Evolutionary conservation across 2,888 invertebrate species (phyloP).

Genomic region (Apotomis betuletana): DNA sequence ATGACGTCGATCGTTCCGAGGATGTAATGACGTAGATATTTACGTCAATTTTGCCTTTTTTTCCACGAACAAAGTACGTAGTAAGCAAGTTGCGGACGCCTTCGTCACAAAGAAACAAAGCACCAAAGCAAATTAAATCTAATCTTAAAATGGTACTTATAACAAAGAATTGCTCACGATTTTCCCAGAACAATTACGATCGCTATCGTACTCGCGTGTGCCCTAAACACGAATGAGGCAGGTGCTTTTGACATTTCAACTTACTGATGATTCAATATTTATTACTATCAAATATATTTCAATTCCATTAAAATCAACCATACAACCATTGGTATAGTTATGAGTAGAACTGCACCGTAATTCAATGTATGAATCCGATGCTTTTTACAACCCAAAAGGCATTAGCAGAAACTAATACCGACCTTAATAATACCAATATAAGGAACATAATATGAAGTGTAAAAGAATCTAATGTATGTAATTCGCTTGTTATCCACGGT

Average conservation of each 20-base stretch:
- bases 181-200: conserved; percentile 39
- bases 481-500: conserved; percentile 23
- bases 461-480: neutral
- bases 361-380: neutral
- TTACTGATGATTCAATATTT: conserved; percentile 35
- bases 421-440: neutral
- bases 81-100: no score
- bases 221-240: conserved; percentile 41
- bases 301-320: conserved; percentile 6
- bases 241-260: conserved; percentile 42
- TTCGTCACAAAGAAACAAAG: conserved; percentile 8
- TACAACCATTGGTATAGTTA: neutral
- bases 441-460: neutral
- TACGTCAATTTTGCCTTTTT: no score
- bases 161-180: conserved; percentile 38
- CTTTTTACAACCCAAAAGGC: neutral
- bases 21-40: no score
- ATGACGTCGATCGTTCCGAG: no score
- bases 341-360: neutral
- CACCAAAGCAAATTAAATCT: conserved; percentile 22
- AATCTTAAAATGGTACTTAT: conserved; percentile 19
- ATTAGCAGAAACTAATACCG: neutral
- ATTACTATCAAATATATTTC: neutral
- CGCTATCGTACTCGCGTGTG: conserved; percentile 33
- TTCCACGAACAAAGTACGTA: no score